Percentiles rank a stretch among this genome's conserved stretches.
Evolutionary conservation across 1,140 invertebrate genomes (phyloP).

Genomic region (Atta cephalotes): DNA sequence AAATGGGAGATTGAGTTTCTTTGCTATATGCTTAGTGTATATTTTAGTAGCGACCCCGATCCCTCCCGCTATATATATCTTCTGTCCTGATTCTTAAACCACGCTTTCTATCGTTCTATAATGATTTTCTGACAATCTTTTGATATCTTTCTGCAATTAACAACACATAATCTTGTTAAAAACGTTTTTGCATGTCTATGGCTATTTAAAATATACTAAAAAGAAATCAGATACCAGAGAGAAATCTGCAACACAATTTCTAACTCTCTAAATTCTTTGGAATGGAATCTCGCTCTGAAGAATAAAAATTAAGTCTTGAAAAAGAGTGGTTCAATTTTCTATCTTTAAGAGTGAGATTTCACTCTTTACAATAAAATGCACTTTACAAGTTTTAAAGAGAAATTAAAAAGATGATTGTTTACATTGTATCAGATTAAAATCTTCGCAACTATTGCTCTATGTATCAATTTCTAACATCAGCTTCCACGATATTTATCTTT

Average conservation of each 20-base stretch:
- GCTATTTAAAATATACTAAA: neutral
- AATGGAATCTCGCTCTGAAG: no score
- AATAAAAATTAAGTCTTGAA: no score
- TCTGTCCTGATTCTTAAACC: conserved; percentile 83
- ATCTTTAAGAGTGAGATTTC: no score
- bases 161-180: neutral
- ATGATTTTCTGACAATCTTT: conserved; percentile 75
- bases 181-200: neutral
- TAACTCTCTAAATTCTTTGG: no score
- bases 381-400: no score
- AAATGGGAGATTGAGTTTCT: conserved; percentile 83
- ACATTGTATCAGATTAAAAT: neutral
- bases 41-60: conserved; percentile 87
- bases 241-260: neutral
- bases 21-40: conserved; percentile 83
- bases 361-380: no score
- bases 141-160: conserved; percentile 29
- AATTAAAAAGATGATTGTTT: conserved; percentile 3
- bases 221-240: neutral
- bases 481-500: neutral
- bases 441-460: no score
- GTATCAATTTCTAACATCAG: conserved; percentile 9
- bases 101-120: conserved; percentile 78
- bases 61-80: conserved; percentile 84
- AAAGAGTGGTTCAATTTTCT: no score